Evolutionary conservation across 2,113 vertebrate genomes (phyloP), one percentile per base, ranked within the genome.

Genomic region (Ardeotis arabs): DNA sequence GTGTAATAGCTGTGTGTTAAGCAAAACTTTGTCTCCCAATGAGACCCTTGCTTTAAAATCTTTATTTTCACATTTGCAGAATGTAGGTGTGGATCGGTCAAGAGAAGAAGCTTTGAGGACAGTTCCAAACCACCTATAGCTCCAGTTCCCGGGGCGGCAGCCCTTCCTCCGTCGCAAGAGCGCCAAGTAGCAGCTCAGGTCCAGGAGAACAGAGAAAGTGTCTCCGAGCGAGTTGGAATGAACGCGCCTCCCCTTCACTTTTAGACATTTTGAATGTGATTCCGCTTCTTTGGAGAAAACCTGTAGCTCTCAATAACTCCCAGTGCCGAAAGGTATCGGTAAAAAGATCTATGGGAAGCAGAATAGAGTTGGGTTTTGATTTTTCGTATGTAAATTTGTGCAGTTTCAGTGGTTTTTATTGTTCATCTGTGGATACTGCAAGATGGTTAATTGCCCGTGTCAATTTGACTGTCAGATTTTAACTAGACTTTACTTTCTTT

Each of bases 21-120:
- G 23, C 39, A 14, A 53, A 83, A 3, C 39, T 2, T 0, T 0
- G 0, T 7, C 53, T 25, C 13, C 21, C 45, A 1, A 0, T 0
- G 31, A 62, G 28, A 33, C 27, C 33, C 33, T 39, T 7, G 24
- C 52, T 84, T 63, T 81, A 72, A 66, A 55, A 2, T 7, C 2
- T 47, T 64, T 91, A 87, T 96, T 79, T 97, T 91, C 17, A 6
- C 12, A 44, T 50, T 95, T 97, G 77, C 98, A 99, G 99, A 99
- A 99, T 52, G 98, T 99, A 59, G 98, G 98, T 24, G 94, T 99
- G 84, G 97, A 99, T 78, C 98, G 99, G 49, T 98, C 98, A 0
- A 84, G 98, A 28, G 97, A 98, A 94, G 99, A 99, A 50, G 99
- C 99, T 90, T 80, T 99, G 97, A 97, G 98, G 98, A 99, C 99